Evolutionary conservation across 2,888 invertebrate species (phyloP).

Genomic region (Stomorhina lunata): DNA sequence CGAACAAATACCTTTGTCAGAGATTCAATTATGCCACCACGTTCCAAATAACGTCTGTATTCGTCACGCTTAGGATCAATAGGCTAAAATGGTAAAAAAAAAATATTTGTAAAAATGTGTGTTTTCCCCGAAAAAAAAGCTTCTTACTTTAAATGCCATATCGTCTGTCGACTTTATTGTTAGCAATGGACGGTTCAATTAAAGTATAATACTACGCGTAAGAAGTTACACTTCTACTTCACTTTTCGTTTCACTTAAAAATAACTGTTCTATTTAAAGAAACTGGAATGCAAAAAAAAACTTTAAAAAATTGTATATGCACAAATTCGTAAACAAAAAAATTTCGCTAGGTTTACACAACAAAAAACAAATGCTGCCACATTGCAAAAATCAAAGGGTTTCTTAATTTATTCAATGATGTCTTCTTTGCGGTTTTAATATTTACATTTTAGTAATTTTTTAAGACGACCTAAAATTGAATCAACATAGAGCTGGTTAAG

Average conservation of each 20-base stretch:
- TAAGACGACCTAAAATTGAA: too few species aligned
- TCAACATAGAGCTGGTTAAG: too few species aligned
- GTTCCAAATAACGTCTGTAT: slow-evolving; percentile 78
- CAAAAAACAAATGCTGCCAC: too few species aligned
- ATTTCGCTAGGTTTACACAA: slow-evolving; percentile 2
- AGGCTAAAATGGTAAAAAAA: slow-evolving; percentile 71
- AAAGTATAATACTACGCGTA: background rate
- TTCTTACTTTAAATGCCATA: slow-evolving; percentile 74
- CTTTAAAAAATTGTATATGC: slow-evolving; percentile 1
- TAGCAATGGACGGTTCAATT: slow-evolving; percentile 22
- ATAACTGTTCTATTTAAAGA: slow-evolving; percentile 57
- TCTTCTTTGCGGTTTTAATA: too few species aligned
- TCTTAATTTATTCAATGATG: too few species aligned
- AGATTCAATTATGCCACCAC: slow-evolving; percentile 78
- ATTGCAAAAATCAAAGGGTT: too few species aligned
- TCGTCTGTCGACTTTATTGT: slow-evolving; percentile 20
- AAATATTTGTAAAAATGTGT: too few species aligned
- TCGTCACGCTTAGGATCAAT: slow-evolving; percentile 79
- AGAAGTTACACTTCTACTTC: background rate
- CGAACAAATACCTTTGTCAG: slow-evolving; percentile 78
- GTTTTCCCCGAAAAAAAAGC: background rate
- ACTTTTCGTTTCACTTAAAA: slow-evolving; percentile 15
- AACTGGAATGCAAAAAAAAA: slow-evolving; percentile 27
- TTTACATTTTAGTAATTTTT: too few species aligned
- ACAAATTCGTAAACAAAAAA: slow-evolving; percentile 6